These are phyloP conservation scores for Marmota monax DNA, from an alignment of 2,113 vertebrate species.

Conservation along the genomic window DNA sequence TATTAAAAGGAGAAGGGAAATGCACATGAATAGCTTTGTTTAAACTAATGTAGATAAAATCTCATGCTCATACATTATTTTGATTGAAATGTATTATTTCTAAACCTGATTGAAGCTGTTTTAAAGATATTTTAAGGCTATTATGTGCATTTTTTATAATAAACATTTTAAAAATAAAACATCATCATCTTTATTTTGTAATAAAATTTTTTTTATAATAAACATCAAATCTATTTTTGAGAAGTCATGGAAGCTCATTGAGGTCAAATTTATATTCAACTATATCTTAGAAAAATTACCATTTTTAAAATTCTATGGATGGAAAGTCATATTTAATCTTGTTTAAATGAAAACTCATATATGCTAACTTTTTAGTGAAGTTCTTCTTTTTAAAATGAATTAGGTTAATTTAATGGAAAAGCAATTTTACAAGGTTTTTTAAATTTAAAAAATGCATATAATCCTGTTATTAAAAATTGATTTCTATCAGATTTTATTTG, in stretches of 20 bases:
- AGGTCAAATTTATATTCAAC: background rate
- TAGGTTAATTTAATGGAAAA: background rate
- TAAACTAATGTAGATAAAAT: background rate
- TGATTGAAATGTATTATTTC: background rate
- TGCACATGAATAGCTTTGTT: background rate
- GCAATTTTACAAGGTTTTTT: background rate
- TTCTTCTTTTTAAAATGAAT: background rate
- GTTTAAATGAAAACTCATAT: background rate
- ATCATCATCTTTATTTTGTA: too few species aligned
- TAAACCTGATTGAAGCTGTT: background rate
- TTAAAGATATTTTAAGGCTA: background rate
- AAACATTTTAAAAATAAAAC: too few species aligned
- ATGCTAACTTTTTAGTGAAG: background rate
- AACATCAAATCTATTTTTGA: background rate
- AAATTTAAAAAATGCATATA: background rate
- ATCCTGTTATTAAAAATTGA: background rate
- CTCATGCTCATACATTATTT: background rate
- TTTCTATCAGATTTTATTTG: conserved; percentile 1
- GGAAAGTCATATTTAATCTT: background rate
- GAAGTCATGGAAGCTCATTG: background rate
- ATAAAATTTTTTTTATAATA: too few species aligned
- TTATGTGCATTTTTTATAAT: too few species aligned
- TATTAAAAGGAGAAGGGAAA: background rate
- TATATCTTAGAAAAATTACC: background rate
- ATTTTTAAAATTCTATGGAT: background rate